phyloP scores from a whole-genome alignment of 2,888 invertebrate genomes.

The Iphiclides podalirius region DNA sequence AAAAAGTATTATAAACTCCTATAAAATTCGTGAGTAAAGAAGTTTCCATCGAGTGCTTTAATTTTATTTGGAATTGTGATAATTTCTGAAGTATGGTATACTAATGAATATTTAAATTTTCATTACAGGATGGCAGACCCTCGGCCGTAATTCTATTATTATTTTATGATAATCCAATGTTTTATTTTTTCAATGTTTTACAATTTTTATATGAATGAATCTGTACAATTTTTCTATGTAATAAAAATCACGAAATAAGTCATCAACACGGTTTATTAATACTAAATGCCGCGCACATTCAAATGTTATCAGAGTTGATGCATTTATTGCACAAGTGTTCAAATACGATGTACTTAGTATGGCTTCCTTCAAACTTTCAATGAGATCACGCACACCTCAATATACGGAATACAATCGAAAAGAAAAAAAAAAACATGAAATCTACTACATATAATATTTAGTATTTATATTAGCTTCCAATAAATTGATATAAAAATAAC shows the following conservation, averaged over 20 bases:
- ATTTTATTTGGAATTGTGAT: no score
- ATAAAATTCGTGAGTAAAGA: no score
- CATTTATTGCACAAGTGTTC: slow-evolving; percentile 62
- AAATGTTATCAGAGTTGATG: slow-evolving; percentile 51
- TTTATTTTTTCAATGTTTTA: slow-evolving; percentile 13
- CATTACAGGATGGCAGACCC: slow-evolving; percentile 70
- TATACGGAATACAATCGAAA: slow-evolving; percentile 53
- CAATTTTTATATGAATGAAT: slow-evolving; percentile 9
- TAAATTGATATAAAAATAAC: slow-evolving; percentile 75
- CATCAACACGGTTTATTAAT: slow-evolving; percentile 71
- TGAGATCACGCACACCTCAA: slow-evolving; percentile 67
- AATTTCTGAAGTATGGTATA: no score
- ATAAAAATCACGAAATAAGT: slow-evolving; percentile 37
- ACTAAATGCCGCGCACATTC: slow-evolving; percentile 53
- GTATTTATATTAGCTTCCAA: slow-evolving; percentile 62
- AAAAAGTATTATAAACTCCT: no score
- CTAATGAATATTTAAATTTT: no score
- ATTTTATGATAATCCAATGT: slow-evolving; percentile 18
- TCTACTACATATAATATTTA: slow-evolving; percentile 48
- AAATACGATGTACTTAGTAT: slow-evolving; percentile 32
- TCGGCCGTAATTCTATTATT: slow-evolving; percentile 45
- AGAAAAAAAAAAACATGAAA: slow-evolving; percentile 27
- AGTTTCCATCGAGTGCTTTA: no score
- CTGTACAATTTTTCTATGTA: slow-evolving; percentile 4
- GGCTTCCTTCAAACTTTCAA: slow-evolving; percentile 43